phyloP scores from a whole-genome alignment of 1,140 invertebrate species.

The Dolichoris vasculosae region DNA sequence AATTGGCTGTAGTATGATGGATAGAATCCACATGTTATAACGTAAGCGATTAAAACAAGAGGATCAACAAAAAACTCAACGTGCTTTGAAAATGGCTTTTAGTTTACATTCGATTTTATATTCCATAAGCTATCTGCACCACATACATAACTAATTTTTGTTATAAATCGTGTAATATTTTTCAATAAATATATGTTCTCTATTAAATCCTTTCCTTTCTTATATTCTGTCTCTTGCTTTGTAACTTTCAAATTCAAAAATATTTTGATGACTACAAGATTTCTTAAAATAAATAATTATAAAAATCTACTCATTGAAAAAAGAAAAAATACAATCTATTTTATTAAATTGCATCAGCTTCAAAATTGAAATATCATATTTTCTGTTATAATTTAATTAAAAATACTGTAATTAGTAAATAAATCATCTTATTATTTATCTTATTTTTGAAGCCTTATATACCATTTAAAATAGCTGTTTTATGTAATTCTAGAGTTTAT shows the following conservation, averaged over 20 bases:
- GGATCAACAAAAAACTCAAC: conserved; percentile 24
- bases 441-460: no score
- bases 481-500: no score
- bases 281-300: background rate
- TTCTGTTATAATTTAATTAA: no score
- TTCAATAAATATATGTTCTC: background rate
- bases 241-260: no score
- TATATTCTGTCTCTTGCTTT: no score
- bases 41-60: conserved; percentile 35
- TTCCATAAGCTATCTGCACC: background rate
- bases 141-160: background rate
- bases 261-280: no score
- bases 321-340: background rate
- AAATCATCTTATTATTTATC: no score
- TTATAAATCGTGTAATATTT: conserved; percentile 19
- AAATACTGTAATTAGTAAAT: no score
- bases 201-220: background rate
- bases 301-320: no score
- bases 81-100: conserved; percentile 14
- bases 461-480: no score
- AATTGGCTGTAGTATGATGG: conserved; percentile 18
- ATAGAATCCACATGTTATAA: conserved; percentile 43
- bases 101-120: conserved; percentile 38
- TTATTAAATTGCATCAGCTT: background rate
- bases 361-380: no score